These are phyloP conservation scores for Drosophila arawakana DNA, from an alignment of 1,140 invertebrate genomes.

Conservation along the genomic window DNA sequence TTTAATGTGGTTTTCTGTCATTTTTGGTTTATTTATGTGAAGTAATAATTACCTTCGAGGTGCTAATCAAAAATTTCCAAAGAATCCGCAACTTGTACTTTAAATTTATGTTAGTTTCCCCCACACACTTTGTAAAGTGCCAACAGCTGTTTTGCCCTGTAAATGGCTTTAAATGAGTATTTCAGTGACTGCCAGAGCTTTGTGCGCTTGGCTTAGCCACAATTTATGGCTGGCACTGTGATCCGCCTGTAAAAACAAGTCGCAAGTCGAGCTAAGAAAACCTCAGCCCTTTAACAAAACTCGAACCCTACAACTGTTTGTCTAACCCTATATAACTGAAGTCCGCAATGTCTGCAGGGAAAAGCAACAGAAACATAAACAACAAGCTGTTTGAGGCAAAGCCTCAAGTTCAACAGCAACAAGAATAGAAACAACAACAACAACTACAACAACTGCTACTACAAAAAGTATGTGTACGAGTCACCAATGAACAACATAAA, in stretches of 20 bases:
- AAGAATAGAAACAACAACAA: constrained; percentile 10
- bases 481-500: constrained; percentile 22
- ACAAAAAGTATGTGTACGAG: neutral
- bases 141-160: constrained; percentile 10
- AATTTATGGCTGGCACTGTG: constrained; percentile 28
- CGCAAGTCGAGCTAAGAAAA: neutral
- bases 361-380: constrained; percentile 31
- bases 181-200: constrained; percentile 1
- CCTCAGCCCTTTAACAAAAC: constrained; percentile 37
- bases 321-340: neutral
- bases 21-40: constrained; percentile 63
- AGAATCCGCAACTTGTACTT: neutral
- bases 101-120: neutral
- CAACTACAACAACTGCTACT: constrained; percentile 4
- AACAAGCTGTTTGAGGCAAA: constrained; percentile 22
- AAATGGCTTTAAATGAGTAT: constrained; percentile 17
- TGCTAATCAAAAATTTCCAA: constrained; percentile 65
- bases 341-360: neutral
- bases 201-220: constrained; percentile 19
- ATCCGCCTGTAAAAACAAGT: constrained; percentile 25
- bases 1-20: constrained; percentile 33
- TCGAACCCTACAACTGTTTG: constrained; percentile 23
- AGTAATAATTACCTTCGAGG: constrained; percentile 57
- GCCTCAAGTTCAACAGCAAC: no score
- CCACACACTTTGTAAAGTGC: neutral